phyloP scores from a whole-genome alignment of 2,113 vertebrate genomes.

The Cygnus atratus region DNA sequence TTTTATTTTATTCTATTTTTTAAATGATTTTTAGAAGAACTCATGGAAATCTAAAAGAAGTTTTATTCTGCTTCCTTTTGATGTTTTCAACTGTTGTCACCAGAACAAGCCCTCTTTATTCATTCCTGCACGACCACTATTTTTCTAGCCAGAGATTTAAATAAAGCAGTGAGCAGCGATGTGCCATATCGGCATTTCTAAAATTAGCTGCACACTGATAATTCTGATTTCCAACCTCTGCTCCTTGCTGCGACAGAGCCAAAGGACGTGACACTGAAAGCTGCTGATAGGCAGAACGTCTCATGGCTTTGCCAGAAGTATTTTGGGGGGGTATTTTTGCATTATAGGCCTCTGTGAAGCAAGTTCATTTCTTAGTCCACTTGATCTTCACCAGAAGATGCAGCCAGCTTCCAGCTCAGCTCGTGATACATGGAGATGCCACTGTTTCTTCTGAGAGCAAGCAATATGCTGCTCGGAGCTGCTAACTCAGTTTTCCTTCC shows the following conservation, averaged over 20 bases:
- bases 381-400: not conserved
- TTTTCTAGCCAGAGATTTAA: conserved; percentile 37
- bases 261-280: not conserved
- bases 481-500: not conserved
- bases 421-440: not conserved
- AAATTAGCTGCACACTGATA: not conserved
- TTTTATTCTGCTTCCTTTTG: not conserved
- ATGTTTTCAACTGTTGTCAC: not conserved
- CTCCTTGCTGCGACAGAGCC: not conserved
- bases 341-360: not conserved
- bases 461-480: not conserved
- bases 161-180: not conserved
- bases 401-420: not conserved
- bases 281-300: not conserved
- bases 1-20: not conserved
- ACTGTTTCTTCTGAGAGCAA: not conserved
- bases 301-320: not conserved
- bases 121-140: not conserved
- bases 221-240: conserved; percentile 28
- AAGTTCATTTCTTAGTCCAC: not conserved
- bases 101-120: not conserved
- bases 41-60: not conserved
- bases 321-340: not conserved
- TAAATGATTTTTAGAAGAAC: not conserved
- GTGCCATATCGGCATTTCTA: not conserved